phyloP scores from a whole-genome alignment of 64 coral and sea anemone species.

The Actinia equina region DNA sequence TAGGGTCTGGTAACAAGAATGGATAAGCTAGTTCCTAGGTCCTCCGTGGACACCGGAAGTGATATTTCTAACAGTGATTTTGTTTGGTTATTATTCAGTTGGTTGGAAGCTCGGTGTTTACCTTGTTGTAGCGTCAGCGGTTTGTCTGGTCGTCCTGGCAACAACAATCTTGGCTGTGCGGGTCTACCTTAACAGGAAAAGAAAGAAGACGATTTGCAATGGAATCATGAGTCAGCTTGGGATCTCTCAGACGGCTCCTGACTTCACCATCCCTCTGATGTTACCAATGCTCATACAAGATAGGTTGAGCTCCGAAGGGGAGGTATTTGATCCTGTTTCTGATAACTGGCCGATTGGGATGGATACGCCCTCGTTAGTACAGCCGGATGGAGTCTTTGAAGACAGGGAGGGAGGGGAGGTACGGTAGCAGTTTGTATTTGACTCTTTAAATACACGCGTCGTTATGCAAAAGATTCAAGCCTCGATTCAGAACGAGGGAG shows the following conservation, averaged over 20 bases:
- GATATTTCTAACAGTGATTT: not conserved
- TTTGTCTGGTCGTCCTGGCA: not conserved
- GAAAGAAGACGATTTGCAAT: not conserved
- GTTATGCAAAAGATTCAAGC: too few relatives aligned
- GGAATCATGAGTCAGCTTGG: constrained; percentile 6
- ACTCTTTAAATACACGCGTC: too few relatives aligned
- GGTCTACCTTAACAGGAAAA: not conserved
- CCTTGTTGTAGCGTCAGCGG: not conserved
- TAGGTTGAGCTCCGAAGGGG: not conserved
- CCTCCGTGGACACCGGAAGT: not conserved
- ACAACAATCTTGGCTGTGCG: not conserved
- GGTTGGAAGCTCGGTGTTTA: constrained; percentile 16
- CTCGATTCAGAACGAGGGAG: too few relatives aligned
- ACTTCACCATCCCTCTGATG: constrained; percentile 33
- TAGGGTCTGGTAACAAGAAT: too few relatives aligned
- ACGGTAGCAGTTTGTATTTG: not conserved
- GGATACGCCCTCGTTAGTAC: not conserved
- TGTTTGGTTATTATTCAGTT: not conserved
- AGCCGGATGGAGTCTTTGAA: not conserved
- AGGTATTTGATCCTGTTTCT: constrained; percentile 13
- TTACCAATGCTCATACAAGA: constrained; percentile 11
- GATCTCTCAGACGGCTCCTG: not conserved
- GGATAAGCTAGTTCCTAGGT: too few relatives aligned
- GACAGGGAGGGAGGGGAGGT: constrained; percentile 2
- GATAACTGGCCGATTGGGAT: not conserved